Conservation (phyloP, 1,140 invertebrate genomes). For the Eurosta solidaginis region DNA sequence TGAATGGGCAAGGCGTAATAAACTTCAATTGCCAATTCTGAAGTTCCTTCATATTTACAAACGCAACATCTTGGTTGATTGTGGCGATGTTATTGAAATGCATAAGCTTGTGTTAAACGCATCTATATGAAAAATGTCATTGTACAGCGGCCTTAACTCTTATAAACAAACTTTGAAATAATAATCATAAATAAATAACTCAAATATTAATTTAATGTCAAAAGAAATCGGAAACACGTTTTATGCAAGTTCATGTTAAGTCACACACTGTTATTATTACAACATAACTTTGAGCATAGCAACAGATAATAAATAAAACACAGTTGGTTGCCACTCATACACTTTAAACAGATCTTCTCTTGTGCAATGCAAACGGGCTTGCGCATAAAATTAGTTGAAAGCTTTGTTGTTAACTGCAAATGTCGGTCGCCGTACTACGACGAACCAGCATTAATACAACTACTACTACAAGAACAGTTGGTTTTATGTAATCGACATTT, state of each 20-base stretch:
- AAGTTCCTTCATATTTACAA: too few relatives aligned
- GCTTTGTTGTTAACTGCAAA: neutral
- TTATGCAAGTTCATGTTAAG: neutral
- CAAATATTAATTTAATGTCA: too few relatives aligned
- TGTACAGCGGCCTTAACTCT: too few relatives aligned
- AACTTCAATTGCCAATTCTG: too few relatives aligned
- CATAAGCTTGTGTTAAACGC: too few relatives aligned
- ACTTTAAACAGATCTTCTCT: neutral
- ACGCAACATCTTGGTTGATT: too few relatives aligned
- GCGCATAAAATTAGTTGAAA: neutral
- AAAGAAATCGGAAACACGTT: too few relatives aligned
- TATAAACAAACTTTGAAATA: too few relatives aligned
- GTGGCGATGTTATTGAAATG: too few relatives aligned
- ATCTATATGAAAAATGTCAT: too few relatives aligned
- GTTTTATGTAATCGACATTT: slow-evolving; percentile 7
- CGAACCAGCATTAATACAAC: neutral
- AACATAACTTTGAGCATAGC: neutral
- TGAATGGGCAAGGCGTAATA: too few relatives aligned
- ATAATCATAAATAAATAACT: too few relatives aligned
- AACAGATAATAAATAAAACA: slow-evolving; percentile 1
- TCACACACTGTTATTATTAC: neutral
- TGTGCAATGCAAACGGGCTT: neutral
- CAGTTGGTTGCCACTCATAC: neutral
- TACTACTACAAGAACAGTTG: neutral
- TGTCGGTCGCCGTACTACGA: neutral